Evolutionary conservation across 2,888 invertebrate genomes (phyloP).

Genomic region (Agrilus cyanescens): DNA sequence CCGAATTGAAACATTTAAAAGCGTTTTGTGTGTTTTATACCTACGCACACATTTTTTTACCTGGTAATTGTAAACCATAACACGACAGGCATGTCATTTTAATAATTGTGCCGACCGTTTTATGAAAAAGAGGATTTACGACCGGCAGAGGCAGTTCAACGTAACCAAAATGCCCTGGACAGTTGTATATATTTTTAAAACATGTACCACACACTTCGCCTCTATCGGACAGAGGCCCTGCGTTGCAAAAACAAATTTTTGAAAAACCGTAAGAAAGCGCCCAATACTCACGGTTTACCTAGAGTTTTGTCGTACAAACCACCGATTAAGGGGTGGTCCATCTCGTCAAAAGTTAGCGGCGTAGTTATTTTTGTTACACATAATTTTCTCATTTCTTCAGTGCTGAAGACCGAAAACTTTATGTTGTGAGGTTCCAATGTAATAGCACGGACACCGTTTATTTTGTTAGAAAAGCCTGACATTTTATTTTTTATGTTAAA

Average conservation of each 20-base stretch:
- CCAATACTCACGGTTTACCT: slow-evolving; percentile 38
- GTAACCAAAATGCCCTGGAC: slow-evolving; percentile 92
- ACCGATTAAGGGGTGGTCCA: slow-evolving; percentile 70
- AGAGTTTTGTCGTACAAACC: slow-evolving; percentile 86
- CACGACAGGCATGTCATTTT: slow-evolving; percentile 61
- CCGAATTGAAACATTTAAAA: too few relatives aligned
- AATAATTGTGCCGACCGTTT: slow-evolving; percentile 55
- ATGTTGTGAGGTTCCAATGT: slow-evolving; percentile 14
- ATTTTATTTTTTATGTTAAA: too few relatives aligned
- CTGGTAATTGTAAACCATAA: slow-evolving; percentile 52
- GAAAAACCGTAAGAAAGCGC: slow-evolving; percentile 1
- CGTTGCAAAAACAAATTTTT: slow-evolving; percentile 3
- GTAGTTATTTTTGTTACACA: slow-evolving; percentile 75
- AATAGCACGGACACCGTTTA: background rate
- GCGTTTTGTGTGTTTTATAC: too few relatives aligned
- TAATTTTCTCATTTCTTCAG: slow-evolving; percentile 64
- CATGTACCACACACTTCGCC: slow-evolving; percentile 74
- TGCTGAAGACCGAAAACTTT: slow-evolving; percentile 41
- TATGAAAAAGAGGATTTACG: slow-evolving; percentile 82
- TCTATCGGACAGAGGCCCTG: slow-evolving; percentile 48
- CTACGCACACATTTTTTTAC: slow-evolving; percentile 33
- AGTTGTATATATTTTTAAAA: slow-evolving; percentile 48
- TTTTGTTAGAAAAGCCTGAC: background rate
- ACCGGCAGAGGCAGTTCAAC: slow-evolving; percentile 82
- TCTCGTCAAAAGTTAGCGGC: slow-evolving; percentile 63